Conservation (phyloP, 37 sponge, comb jelly and placozoan genomes). For the Oopsacas minuta region DNA sequence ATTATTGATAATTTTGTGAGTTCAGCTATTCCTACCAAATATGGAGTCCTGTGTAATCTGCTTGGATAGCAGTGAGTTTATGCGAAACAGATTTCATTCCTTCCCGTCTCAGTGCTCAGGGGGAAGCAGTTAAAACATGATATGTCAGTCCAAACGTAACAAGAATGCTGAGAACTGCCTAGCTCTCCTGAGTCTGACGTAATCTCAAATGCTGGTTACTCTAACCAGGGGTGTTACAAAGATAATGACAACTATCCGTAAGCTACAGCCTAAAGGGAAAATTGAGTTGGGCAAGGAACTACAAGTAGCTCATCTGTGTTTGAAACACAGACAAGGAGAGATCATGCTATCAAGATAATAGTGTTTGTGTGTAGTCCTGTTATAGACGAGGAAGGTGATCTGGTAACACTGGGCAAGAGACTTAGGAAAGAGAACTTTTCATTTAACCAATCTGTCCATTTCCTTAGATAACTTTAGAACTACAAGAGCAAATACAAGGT, state of each 20-base stretch:
- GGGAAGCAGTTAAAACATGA: conserved; percentile 71
- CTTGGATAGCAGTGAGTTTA: conserved; percentile 89
- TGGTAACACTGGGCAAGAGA: conserved; percentile 72
- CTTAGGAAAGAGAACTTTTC: conserved; percentile 98
- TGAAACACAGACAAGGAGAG: conserved; percentile 89
- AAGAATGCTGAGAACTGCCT: conserved; percentile 85
- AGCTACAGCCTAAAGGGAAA: conserved; percentile 60
- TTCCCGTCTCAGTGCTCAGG: conserved; percentile 75
- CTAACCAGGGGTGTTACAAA: conserved; percentile 79
- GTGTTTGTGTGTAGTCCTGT: conserved; percentile 87
- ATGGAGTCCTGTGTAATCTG: conserved; percentile 15
- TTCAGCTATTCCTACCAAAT: too few species aligned
- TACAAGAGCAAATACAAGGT: not conserved
- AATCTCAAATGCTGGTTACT: conserved; percentile 62
- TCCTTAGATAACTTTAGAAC: not conserved
- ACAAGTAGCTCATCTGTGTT: conserved; percentile 58
- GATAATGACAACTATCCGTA: conserved; percentile 52
- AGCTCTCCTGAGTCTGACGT: conserved; percentile 60
- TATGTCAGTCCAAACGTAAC: conserved; percentile 60
- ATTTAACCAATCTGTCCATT: too few species aligned
- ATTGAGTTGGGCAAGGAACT: conserved; percentile 72
- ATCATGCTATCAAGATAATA: conserved; percentile 74
- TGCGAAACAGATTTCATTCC: conserved; percentile 98
- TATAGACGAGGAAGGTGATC: conserved; percentile 50
- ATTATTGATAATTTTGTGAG: too few species aligned